A percentile compares a stretch with the other conserved stretches of the same genome.
phyloP scores from a whole-genome alignment of 2,888 invertebrate species.

The Mesorhabditis spiculigera region DNA sequence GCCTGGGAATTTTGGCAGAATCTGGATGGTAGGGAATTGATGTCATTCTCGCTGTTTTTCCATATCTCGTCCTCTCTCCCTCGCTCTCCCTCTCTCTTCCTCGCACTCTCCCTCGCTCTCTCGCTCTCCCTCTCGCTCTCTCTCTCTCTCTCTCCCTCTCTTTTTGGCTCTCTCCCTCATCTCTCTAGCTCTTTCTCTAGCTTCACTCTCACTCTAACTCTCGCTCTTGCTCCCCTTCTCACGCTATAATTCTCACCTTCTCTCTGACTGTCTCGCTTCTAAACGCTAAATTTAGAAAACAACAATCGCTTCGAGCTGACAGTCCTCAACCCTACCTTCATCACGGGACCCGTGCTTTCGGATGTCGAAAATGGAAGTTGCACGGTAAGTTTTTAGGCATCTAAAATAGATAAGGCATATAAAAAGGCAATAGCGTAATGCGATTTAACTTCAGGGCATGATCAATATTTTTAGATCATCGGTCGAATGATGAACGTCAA shows the following conservation, averaged over 20 bases:
- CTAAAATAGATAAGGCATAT: not conserved
- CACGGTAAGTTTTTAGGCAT: constrained; percentile 14
- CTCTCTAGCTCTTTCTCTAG: too few relatives aligned
- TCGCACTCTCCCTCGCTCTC: too few relatives aligned
- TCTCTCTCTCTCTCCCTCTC: too few relatives aligned
- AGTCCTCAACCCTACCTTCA: constrained; percentile 37
- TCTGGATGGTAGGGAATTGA: not conserved
- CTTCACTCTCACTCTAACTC: too few relatives aligned
- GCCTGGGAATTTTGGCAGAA: constrained; percentile 38
- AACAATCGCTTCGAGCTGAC: constrained; percentile 28
- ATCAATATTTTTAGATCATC: constrained; percentile 18
- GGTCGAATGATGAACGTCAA: constrained; percentile 36
- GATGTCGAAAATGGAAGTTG: constrained; percentile 36
- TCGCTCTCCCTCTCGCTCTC: too few relatives aligned
- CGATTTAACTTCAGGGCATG: too few relatives aligned
- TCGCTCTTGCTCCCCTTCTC: too few relatives aligned
- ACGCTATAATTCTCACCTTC: too few relatives aligned
- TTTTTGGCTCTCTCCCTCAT: too few relatives aligned
- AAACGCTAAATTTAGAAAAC: not conserved
- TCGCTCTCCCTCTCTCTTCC: too few relatives aligned
- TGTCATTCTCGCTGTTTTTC: not conserved
- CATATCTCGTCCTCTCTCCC: not conserved
- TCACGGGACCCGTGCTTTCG: constrained; percentile 38
- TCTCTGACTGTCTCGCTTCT: too few relatives aligned
- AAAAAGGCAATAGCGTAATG: not conserved